These are phyloP conservation scores for Phenganax subtilis DNA, from an alignment of 92 coral and sea anemone genomes.

Conservation along the genomic window DNA sequence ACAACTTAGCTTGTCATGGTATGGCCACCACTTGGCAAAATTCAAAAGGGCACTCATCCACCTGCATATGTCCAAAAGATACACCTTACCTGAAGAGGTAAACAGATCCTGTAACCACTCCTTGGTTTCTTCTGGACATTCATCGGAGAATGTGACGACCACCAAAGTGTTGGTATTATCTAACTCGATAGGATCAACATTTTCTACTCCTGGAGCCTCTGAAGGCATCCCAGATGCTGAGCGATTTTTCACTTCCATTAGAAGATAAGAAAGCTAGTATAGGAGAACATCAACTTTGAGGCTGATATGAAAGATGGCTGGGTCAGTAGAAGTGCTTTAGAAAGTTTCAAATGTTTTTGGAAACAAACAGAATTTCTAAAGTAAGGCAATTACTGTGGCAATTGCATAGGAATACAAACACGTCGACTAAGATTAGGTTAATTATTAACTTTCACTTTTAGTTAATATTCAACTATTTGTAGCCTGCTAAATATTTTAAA, in stretches of 20 bases:
- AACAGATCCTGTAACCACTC: slow-evolving; percentile 78
- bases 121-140: slow-evolving; percentile 71
- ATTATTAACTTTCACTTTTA: no score
- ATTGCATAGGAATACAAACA: no score
- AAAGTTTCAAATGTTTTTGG: background rate
- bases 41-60: no score
- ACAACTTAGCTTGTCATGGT: background rate
- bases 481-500: no score
- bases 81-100: slow-evolving; percentile 71
- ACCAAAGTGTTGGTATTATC: slow-evolving; percentile 63
- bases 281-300: background rate
- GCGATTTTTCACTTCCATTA: slow-evolving; percentile 35
- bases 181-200: slow-evolving; percentile 38
- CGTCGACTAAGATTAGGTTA: no score
- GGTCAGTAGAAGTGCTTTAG: background rate
- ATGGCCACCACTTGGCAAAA: no score
- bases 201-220: slow-evolving; percentile 11
- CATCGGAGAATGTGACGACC: slow-evolving; percentile 78
- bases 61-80: background rate
- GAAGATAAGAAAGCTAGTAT: slow-evolving; percentile 31
- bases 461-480: no score
- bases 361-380: no score
- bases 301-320: background rate
- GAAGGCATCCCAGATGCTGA: slow-evolving; percentile 3
- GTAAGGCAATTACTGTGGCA: no score